Evolutionary conservation across 2,888 invertebrate species (phyloP), one percentile per base, ranked within the genome.

Genomic region (Leistus spinibarbis): DNA sequence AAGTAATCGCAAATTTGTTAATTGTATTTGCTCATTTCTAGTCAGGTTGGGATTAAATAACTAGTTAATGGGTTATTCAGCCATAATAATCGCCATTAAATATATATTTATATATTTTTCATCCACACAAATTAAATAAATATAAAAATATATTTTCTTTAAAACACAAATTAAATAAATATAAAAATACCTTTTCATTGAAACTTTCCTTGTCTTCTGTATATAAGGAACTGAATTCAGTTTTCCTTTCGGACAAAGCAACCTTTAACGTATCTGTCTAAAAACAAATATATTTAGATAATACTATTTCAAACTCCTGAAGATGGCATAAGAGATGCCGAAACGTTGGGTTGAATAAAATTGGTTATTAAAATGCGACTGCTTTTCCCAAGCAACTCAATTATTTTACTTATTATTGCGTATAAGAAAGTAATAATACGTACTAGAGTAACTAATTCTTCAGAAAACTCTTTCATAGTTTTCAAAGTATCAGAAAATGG

Each of bases 401-500:
- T 85, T 9, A 85, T 57, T 57, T 57, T 53, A 68, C 71, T 56
- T 71, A n/a, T n/a, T n/a, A n/a, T n/a, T n/a, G n/a, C n/a, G n/a
- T n/a, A n/a, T n/a, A n/a, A n/a, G n/a, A n/a, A n/a, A n/a, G n/a
- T n/a, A n/a, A n/a, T n/a, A n/a, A n/a, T n/a, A 67, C 69, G 80
- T 80, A 86, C 86, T 82, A 86, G 78, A 76, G 81, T 80, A n/a
- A 84, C 78, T 23, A 86, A 80, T 78, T 86, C 85, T 2, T 81
- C 78, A 10, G 86, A 84, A 53, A 86, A 80, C 76, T 86, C 84
- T 78, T 86, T 86, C 2, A 86, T 82, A 0, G 81, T 79, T 63
- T 84, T 84, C 19, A 85, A 78, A 65, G 82, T 81, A 56, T 84
- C 83, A n/a, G 77, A 67, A 23, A 84, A 77, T 20, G 81, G 79